Base-by-base conservation (phyloP, 1,140 invertebrate species). In the Aphelenchoides besseyi region DNA sequence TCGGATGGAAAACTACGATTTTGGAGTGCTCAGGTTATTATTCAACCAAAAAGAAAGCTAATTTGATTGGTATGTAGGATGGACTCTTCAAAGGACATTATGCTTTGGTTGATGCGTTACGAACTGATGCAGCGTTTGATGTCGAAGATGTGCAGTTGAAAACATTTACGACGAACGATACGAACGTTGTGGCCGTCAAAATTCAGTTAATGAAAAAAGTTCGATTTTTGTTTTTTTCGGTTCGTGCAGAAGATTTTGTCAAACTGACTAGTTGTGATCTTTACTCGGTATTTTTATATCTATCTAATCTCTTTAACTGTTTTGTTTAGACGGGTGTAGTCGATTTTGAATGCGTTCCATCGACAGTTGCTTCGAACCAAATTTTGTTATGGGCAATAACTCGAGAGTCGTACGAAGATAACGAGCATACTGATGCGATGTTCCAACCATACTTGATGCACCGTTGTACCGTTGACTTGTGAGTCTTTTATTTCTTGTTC, bases 381-480 rank as follows among this genome's bases (percentile, higher is more conserved):
- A 29, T 66, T 3, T 16, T 33, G 16, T 33, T 66, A 16, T 66
- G 63, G 63, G 32, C 36, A n/a, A 36, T 33, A 16, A 66, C 12
- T 37, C 63, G 63, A 53, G 63, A 66, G 30, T 66, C 63, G 12
- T 66, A 36, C 36, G 63, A 66, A 12, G 63, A 66, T 26, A 29
- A 66, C 30, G 32, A 37, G 63, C 30, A 12, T n/a, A 16, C 32
- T 23, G 36, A 37, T 8, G 16, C 32, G 12, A 66, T 66, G 63
- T 66, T 66, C 32, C 63, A 66, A 3, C 63, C 63, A 53, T 66
- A 66, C 30, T 53, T 37, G 3, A 29, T 66, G 16, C 30, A 33
- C 16, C 30, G 30, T 12, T 66, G 63, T 53, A n/a, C 36, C 12
- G 26, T 66, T 33, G 30, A 33, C 16, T n/a, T 66, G 63, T 66